A percentile compares a stretch with the other conserved stretches of the same genome.
phyloP scores from a whole-genome alignment of 2,888 invertebrate genomes.

The Stenchaetothrips biformis region DNA sequence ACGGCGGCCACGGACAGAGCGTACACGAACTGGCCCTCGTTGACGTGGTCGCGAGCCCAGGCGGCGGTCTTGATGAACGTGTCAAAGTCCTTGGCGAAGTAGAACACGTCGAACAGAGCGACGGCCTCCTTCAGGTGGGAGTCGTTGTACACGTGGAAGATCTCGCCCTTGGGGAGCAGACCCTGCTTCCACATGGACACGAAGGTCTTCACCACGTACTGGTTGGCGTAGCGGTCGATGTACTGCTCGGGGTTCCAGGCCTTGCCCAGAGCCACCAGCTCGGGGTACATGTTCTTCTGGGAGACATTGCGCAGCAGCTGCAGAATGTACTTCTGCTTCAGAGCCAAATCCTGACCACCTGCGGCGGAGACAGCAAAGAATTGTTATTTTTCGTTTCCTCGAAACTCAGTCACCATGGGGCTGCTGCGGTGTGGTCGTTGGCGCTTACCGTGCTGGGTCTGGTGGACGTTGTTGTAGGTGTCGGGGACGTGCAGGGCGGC shows the following conservation, averaged over 20 bases:
- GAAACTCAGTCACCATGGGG: not conserved
- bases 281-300: slow-evolving; percentile 22
- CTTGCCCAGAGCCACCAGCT: not conserved
- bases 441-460: not conserved
- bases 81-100: slow-evolving; percentile 64
- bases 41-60: slow-evolving; percentile 52
- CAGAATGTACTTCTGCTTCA: slow-evolving; percentile 21
- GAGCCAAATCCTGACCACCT: slow-evolving; percentile 1
- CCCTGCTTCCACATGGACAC: slow-evolving; percentile 53
- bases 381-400: not conserved
- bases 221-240: slow-evolving; percentile 41
- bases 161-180: slow-evolving; percentile 53
- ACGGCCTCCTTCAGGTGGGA: slow-evolving; percentile 59
- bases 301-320: slow-evolving; percentile 15
- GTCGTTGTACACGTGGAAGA: slow-evolving; percentile 59
- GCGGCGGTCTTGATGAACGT: slow-evolving; percentile 56
- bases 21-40: slow-evolving; percentile 57
- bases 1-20: slow-evolving; percentile 52
- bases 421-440: not conserved
- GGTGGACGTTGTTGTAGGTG: not conserved
- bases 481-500: not conserved
- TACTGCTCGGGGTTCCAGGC: slow-evolving; percentile 3
- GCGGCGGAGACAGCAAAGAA: not conserved
- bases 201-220: slow-evolving; percentile 55
- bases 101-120: slow-evolving; percentile 61